A percentile compares a stretch with the other conserved stretches of the same genome.
phyloP scores from a whole-genome alignment of 2,113 vertebrate species.

The Myiagra hebetior region DNA sequence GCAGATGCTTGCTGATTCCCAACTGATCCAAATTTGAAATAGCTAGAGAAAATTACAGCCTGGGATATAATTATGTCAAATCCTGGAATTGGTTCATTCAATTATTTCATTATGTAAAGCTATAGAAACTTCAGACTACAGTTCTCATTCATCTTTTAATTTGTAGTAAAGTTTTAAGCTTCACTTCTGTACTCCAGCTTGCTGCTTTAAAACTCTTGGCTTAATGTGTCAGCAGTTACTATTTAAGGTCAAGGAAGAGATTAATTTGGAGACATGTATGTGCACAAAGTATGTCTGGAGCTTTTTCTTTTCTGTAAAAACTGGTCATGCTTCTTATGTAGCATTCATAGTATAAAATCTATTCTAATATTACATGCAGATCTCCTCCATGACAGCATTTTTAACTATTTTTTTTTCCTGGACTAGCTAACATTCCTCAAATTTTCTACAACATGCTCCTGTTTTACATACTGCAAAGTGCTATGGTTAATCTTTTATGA shows the following conservation, averaged over 20 bases:
- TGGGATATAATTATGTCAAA: neutral
- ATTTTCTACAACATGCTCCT: neutral
- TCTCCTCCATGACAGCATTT: neutral
- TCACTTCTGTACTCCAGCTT: neutral
- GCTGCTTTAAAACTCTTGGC: neutral
- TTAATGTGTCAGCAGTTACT: neutral
- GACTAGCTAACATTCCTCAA: neutral
- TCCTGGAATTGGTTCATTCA: neutral
- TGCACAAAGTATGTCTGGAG: neutral
- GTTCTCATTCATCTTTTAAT: neutral
- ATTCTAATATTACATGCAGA: neutral
- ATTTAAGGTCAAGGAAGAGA: neutral
- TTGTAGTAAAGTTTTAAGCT: neutral
- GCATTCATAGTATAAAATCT: neutral
- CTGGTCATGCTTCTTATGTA: neutral
- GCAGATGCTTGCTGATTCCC: neutral
- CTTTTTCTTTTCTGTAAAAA: neutral
- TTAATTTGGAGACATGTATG: neutral
- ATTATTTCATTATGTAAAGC: neutral
- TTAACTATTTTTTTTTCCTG: neutral
- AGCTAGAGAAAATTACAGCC: neutral
- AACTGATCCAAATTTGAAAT: neutral
- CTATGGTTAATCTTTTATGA: neutral
- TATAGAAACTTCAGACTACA: neutral
- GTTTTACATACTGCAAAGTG: neutral